A percentile compares a stretch with the other conserved stretches of the same genome.
phyloP scores from a whole-genome alignment of 2,797 vertebrate species.

The Sciaenops ocellatus region DNA sequence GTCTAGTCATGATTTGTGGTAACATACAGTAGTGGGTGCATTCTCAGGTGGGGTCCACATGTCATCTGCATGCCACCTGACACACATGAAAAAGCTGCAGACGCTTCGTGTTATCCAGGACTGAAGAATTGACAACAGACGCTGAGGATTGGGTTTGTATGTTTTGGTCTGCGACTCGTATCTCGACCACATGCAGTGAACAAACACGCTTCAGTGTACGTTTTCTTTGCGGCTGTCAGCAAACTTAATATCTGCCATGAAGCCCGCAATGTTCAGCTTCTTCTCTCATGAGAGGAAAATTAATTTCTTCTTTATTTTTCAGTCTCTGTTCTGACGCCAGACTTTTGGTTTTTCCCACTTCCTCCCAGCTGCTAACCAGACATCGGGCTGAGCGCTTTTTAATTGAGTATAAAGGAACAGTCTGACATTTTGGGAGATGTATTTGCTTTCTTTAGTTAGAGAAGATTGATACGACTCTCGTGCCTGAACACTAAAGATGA shows the following conservation, averaged over 20 bases:
- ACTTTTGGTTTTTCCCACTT: slow-evolving; percentile 31
- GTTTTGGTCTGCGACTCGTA: neutral
- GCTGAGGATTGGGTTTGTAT: slow-evolving; percentile 7
- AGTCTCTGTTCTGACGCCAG: slow-evolving; percentile 40
- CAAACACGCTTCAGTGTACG: neutral
- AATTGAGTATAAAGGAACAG: neutral
- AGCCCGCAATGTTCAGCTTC: slow-evolving; percentile 36
- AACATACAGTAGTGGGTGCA: slow-evolving; percentile 3
- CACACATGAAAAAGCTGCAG: slow-evolving; percentile 4
- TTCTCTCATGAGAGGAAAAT: slow-evolving; percentile 37
- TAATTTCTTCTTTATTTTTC: slow-evolving; percentile 19
- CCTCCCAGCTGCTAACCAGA: slow-evolving; percentile 66
- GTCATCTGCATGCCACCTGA: slow-evolving; percentile 8
- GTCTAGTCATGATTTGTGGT: slow-evolving; percentile 43
- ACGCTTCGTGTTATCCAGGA: slow-evolving; percentile 9
- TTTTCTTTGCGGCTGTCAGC: slow-evolving; percentile 37
- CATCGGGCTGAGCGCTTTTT: neutral
- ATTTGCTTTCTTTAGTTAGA: neutral
- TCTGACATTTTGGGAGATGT: neutral
- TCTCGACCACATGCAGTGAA: neutral
- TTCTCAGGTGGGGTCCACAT: slow-evolving; percentile 64
- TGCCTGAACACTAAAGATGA: neutral
- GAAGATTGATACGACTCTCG: neutral
- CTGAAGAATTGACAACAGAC: slow-evolving; percentile 10
- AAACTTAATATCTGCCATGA: neutral